Conservation (phyloP, 2,797 vertebrate genomes). For the Pangasius macronema region DNA sequence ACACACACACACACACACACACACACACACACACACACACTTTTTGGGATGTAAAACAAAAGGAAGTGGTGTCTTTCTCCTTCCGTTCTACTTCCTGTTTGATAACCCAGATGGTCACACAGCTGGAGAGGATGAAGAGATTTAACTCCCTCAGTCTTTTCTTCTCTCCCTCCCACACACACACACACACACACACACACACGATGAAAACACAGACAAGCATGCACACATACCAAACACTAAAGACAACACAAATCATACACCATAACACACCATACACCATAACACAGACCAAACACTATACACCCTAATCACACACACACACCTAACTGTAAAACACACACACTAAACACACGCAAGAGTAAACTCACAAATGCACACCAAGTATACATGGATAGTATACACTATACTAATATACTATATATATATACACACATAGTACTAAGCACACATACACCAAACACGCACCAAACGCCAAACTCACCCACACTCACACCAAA, state of each 20-base stretch:
- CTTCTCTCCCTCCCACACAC: too few relatives aligned
- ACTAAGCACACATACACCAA: too few relatives aligned
- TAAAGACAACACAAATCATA: not conserved
- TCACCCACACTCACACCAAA: not conserved
- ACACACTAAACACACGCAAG: not conserved
- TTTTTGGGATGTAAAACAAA: conserved; percentile 1
- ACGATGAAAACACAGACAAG: not conserved
- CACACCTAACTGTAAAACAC: not conserved
- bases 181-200: not conserved
- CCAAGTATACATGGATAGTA: not conserved
- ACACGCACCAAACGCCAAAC: too few relatives aligned
- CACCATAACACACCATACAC: too few relatives aligned
- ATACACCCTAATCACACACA: not conserved
- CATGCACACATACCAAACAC: not conserved
- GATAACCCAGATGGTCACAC: conserved; percentile 16
- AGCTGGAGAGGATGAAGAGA: not conserved
- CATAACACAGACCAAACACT: too few relatives aligned
- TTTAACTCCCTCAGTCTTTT: not conserved
- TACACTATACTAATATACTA: too few relatives aligned
- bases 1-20: conserved; percentile 18
- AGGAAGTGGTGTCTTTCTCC: not conserved
- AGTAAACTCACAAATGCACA: too few relatives aligned
- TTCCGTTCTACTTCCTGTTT: conserved; percentile 20
- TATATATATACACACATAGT: too few relatives aligned
- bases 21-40: not conserved